Evolutionary conservation across 2,888 invertebrate genomes (phyloP).

Genomic region (Archips xylosteana): DNA sequence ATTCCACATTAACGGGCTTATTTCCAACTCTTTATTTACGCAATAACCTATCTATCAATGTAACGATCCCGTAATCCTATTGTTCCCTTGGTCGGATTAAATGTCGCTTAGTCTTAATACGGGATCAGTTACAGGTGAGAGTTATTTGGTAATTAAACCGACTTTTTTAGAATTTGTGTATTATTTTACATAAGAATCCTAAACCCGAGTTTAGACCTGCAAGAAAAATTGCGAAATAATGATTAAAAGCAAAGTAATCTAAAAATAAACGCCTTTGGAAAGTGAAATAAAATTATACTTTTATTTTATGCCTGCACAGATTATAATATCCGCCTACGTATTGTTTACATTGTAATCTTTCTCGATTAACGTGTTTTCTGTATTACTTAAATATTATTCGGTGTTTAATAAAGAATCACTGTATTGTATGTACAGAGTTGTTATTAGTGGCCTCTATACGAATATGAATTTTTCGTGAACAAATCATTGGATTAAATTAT

Average conservation of each 20-base stretch:
- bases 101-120: slow-evolving; percentile 26
- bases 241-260: background rate
- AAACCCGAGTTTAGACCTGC: too few relatives aligned
- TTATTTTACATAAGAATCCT: too few relatives aligned
- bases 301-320: background rate
- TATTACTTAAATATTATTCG: too few relatives aligned
- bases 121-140: background rate
- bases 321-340: too few relatives aligned
- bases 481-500: too few relatives aligned
- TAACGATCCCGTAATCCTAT: slow-evolving; percentile 27
- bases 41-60: slow-evolving; percentile 29
- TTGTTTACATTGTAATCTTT: too few relatives aligned
- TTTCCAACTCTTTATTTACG: slow-evolving; percentile 11
- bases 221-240: background rate
- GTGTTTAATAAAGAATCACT: too few relatives aligned
- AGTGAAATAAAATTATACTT: background rate
- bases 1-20: slow-evolving; percentile 9
- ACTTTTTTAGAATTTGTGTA: background rate
- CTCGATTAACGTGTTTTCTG: too few relatives aligned
- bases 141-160: slow-evolving; percentile 22
- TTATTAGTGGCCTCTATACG: too few relatives aligned
- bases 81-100: slow-evolving; percentile 21
- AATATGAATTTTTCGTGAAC: too few relatives aligned
- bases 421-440: too few relatives aligned
- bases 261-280: background rate